These are phyloP conservation scores for Parus major DNA, from an alignment of 2,113 vertebrate species.

Conservation along the genomic window DNA sequence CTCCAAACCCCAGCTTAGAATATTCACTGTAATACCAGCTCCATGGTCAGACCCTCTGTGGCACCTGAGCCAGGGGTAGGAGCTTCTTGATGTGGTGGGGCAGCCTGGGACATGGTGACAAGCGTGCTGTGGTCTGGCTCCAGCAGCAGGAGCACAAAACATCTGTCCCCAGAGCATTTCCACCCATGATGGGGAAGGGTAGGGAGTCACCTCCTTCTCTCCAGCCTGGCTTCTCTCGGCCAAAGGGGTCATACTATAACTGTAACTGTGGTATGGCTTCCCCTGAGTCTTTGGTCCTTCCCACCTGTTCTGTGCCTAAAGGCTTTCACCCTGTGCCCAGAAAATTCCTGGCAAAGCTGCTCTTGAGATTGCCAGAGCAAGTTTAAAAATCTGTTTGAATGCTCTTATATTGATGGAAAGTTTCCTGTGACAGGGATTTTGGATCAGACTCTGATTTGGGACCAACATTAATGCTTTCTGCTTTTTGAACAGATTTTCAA, in stretches of 20 bases:
- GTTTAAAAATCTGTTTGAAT: background rate
- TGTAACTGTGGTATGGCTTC: background rate
- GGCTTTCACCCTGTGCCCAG: background rate
- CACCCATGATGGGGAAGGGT: background rate
- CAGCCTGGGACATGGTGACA: background rate
- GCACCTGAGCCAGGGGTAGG: background rate
- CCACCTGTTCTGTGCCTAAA: background rate
- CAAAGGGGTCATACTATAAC: background rate
- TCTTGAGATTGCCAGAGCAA: background rate
- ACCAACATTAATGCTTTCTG: background rate
- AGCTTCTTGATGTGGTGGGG: background rate
- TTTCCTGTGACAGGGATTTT: background rate
- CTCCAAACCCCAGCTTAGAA: background rate
- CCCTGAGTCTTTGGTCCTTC: background rate
- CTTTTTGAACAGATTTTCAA: background rate
- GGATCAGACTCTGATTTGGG: background rate
- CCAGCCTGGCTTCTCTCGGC: background rate
- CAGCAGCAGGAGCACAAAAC: background rate
- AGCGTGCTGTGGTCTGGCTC: background rate
- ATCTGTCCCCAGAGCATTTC: background rate
- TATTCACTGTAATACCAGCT: background rate
- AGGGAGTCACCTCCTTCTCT: background rate
- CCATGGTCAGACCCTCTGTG: background rate
- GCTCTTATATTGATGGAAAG: background rate
- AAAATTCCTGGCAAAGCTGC: background rate